Evolutionary conservation across 2,797 vertebrate genomes (phyloP).

Genomic region (Oryzias sinensis): DNA sequence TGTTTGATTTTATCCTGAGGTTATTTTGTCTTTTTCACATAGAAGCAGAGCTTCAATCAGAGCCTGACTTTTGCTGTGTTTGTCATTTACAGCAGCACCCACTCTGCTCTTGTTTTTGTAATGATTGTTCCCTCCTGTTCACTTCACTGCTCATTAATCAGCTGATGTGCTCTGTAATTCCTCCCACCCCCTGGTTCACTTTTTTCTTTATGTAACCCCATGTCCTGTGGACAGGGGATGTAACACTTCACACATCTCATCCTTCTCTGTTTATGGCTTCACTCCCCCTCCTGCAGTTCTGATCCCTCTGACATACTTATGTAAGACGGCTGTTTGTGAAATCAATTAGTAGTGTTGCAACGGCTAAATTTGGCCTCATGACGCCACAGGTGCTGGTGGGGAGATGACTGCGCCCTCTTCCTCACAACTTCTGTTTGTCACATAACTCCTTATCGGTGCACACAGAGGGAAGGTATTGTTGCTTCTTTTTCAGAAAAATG

Average conservation of each 20-base stretch:
- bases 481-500: neutral
- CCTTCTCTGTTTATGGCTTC: slow-evolving; percentile 13
- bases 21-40: too few relatives aligned
- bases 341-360: slow-evolving; percentile 59
- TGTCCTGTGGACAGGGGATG: too few relatives aligned
- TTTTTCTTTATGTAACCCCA: too few relatives aligned
- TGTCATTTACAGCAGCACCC: too few relatives aligned
- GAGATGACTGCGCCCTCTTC: slow-evolving; percentile 12
- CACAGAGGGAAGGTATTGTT: neutral
- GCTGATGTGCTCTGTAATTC: too few relatives aligned
- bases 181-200: too few relatives aligned
- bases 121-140: too few relatives aligned
- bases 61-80: too few relatives aligned
- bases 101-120: too few relatives aligned
- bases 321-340: slow-evolving; percentile 53
- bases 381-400: slow-evolving; percentile 35
- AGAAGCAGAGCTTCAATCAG: too few relatives aligned
- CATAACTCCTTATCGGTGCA: neutral
- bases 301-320: slow-evolving; percentile 42
- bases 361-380: slow-evolving; percentile 48
- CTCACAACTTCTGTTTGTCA: slow-evolving; percentile 2
- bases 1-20: too few relatives aligned
- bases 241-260: slow-evolving; percentile 5
- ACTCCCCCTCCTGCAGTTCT: slow-evolving; percentile 16
- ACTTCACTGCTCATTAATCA: too few relatives aligned